Evolutionary conservation across 2,113 vertebrate genomes (phyloP), one percentile per base, ranked within the genome.

Genomic region (Emberiza fucata): DNA sequence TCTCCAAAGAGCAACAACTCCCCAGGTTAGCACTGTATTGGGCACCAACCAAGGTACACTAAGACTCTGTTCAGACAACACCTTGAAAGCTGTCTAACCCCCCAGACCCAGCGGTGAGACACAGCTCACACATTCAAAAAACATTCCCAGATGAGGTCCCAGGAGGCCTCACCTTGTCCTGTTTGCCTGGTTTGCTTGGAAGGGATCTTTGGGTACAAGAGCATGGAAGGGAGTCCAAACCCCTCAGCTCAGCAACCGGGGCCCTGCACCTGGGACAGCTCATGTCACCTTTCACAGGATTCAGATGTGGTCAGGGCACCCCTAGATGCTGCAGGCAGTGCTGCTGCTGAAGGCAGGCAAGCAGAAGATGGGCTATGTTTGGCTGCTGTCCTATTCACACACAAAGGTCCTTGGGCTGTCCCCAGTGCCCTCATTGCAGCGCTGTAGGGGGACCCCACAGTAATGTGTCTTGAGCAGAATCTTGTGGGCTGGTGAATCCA

Each of bases 371-470:
- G 28, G 24, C 45, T 72, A 7, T 2, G 1, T 79, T 68, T 79
- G 73, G 13, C 60, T 72, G 37, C 48, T 54, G 5, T 54, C 14
- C 40, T 37, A 5, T 53, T 61, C 11, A 1, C 13, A 3, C 4
- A 2, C 6, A 5, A 76, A 71, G 20, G 50, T 89, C 66, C 39
- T 72, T 8, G 5, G 16, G 48, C 27, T 69, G 37, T 54, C 22
- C 21, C 33, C 11, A 39, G 42, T 19, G 28, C 45, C 65, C 50
- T 33, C 11, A 1, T 9, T 57, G 50, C 42, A 29, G 51, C 0
- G 0, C 37, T 31, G 12, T 25, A 42, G 40, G 63, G 27, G 54
- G 19, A 88, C 48, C 27, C 51, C 33, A 25, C 0, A 0, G 37
- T 15, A 25, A 63, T 1, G 0, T 31, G 17, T 71, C 60, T 31